Base-by-base conservation (phyloP, 2,888 invertebrate genomes). In the Tromatobia lineatoria region DNA sequence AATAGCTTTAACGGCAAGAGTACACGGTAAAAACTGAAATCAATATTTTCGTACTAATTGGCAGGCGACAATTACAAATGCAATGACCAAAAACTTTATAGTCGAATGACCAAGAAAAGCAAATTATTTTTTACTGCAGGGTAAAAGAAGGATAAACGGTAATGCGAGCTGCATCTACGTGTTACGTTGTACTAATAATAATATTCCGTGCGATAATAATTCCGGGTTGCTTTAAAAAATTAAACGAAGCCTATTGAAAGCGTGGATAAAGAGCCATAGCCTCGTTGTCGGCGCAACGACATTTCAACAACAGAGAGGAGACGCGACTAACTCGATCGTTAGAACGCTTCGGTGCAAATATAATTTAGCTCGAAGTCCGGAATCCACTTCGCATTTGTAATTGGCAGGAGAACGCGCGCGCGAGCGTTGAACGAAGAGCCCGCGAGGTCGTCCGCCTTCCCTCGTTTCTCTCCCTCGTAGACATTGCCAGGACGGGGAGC, bases 301-400 rank as follows among this genome's bases (percentile, higher is more conserved):
- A 13, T 54, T 76, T 71, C 76, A 64, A 57, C 71, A 74, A 61
- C 67, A 59, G 42, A 15, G 67, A 10, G 7, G 54, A 69, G 59
- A 77, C 69, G 45, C 77, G 38, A 69, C 47, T 47, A 75, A 79
- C 78, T 70, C 78, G 75, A 75, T 83, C 70, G 79, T 83, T 79
- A 71, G 64, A 75, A 71, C 79, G 79, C 83, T 79, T 75, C 79
- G 66, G 70, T 83, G 70, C 64, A 78, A 75, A 83, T 83, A 79
- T 79, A 79, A 83, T 83, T 83, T 70, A 83, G 74, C 78, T 74
- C 70, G 25, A 66, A 71, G 79, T 79, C 74, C 47, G 64, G 74
- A 83, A 79, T 83, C 79, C 70, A 79, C 83, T 75, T 79, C 69
- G 79, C 61, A 79, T 79, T 83, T 79, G 79, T 83, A 83, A 83